These are phyloP conservation scores for Cynoglossus semilaevis DNA, from an alignment of 2,113 vertebrate genomes.

Conservation along the genomic window DNA sequence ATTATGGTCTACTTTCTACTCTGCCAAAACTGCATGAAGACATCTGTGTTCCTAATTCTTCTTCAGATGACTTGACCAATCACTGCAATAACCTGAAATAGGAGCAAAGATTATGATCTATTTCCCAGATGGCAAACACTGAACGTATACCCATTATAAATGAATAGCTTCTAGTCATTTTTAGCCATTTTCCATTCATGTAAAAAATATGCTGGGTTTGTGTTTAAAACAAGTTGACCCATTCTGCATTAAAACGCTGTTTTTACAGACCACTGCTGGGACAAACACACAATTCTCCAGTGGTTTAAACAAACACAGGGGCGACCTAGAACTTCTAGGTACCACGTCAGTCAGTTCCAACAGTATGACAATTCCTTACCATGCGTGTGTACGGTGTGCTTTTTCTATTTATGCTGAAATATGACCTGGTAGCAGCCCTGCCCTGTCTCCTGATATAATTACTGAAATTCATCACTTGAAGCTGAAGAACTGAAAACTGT, in stretches of 20 bases:
- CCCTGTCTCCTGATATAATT: slow-evolving; percentile 8
- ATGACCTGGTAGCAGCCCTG: slow-evolving; percentile 8
- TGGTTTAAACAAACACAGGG: slow-evolving; percentile 42
- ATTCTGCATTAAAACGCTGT: slow-evolving; percentile 7
- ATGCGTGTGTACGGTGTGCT: neutral
- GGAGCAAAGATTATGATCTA: slow-evolving; percentile 6
- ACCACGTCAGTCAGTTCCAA: slow-evolving; percentile 14
- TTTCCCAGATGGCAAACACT: slow-evolving; percentile 7
- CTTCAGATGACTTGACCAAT: slow-evolving; percentile 19
- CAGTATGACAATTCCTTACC: neutral
- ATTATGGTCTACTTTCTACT: slow-evolving; percentile 23
- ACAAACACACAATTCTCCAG: slow-evolving; percentile 49
- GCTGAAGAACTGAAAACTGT: slow-evolving; percentile 12
- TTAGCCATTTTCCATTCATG: slow-evolving; percentile 7
- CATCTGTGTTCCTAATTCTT: slow-evolving; percentile 5
- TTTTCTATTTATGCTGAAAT: neutral
- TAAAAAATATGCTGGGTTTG: slow-evolving; percentile 9
- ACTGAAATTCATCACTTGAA: neutral
- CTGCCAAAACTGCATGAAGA: slow-evolving; percentile 15
- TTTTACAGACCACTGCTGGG: slow-evolving; percentile 19
- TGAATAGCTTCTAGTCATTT: slow-evolving; percentile 5
- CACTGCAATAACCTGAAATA: slow-evolving; percentile 11
- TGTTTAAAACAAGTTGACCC: slow-evolving; percentile 3
- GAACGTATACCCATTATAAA: slow-evolving; percentile 14
- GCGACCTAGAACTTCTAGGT: slow-evolving; percentile 17